These are phyloP conservation scores for pig (Sus scrofa) DNA, from an alignment of 2,113 vertebrate species.

Conservation along the genomic window T2T-Sscrofa CM000813.6:152439001-152439500, in stretches of 20 bases:
- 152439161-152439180: background rate
- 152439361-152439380: background rate
- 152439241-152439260: background rate
- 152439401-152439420: background rate
- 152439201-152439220: background rate
- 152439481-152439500: background rate
- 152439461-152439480: background rate
- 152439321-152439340: background rate
- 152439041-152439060: background rate
- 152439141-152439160: background rate
- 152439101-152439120: background rate
- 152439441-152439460: background rate
- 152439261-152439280: background rate
- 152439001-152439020: background rate
- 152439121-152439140: background rate
- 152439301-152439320: too few species aligned
- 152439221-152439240: background rate
- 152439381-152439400: background rate
- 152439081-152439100: background rate
- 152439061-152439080: background rate
- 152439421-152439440: background rate
- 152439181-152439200: background rate
- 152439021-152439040: background rate
- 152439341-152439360: constrained; percentile 28
- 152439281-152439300: background rate